Percentiles rank a stretch among this genome's conserved stretches.
phyloP scores from a whole-genome alignment of 2,888 invertebrate species.

The Erebia ligea region DNA sequence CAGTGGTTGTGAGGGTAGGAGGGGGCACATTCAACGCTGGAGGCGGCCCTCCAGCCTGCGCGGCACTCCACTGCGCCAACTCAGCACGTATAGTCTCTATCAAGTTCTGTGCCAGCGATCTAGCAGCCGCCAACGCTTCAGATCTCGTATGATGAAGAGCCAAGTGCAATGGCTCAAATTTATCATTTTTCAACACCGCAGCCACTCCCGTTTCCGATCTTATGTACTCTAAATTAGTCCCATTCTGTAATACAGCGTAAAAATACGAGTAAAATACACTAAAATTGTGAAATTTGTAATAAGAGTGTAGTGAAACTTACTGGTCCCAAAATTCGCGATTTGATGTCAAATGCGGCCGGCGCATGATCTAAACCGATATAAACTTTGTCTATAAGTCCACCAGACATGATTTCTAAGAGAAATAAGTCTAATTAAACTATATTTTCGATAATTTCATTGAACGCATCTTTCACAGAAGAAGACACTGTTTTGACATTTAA shows the following conservation, averaged over 20 bases:
- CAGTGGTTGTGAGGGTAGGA: slow-evolving; percentile 65
- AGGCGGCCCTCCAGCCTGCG: slow-evolving; percentile 71
- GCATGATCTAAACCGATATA: slow-evolving; percentile 90
- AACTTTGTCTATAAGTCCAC: slow-evolving; percentile 86
- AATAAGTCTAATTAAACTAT: slow-evolving; percentile 45
- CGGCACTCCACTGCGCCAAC: slow-evolving; percentile 77
- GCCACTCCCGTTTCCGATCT: slow-evolving; percentile 90
- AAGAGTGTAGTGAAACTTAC: slow-evolving; percentile 55
- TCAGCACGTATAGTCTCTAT: slow-evolving; percentile 89
- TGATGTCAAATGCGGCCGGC: slow-evolving; percentile 89
- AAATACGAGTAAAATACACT: not conserved
- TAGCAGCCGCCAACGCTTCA: slow-evolving; percentile 87
- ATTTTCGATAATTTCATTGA: slow-evolving; percentile 50
- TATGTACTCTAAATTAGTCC: slow-evolving; percentile 90
- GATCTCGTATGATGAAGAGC: slow-evolving; percentile 89
- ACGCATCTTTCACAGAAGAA: slow-evolving; percentile 60
- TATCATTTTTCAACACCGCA: slow-evolving; percentile 87
- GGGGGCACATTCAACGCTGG: slow-evolving; percentile 73
- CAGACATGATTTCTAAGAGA: slow-evolving; percentile 65
- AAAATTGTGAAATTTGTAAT: slow-evolving; percentile 15
- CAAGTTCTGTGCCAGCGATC: slow-evolving; percentile 87
- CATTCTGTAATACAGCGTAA: slow-evolving; percentile 73
- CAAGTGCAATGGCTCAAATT: slow-evolving; percentile 89
- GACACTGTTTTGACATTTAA: slow-evolving; percentile 41
- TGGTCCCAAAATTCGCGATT: slow-evolving; percentile 88